Evolutionary conservation across 1,140 invertebrate species (phyloP).

Genomic region (Neotoxoptera formosana): DNA sequence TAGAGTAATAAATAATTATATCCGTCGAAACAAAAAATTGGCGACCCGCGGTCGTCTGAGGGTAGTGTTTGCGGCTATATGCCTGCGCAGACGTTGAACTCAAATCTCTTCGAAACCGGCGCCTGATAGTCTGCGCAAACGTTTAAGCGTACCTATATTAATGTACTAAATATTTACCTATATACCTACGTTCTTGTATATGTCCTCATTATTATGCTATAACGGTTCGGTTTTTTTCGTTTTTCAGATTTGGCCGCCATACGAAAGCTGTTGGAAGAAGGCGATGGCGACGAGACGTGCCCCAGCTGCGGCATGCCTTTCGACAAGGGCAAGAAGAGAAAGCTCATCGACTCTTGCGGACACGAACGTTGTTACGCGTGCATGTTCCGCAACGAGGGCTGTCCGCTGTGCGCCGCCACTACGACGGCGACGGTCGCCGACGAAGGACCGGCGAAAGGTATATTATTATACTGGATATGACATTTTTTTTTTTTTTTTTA

Average conservation of each 20-base stretch:
- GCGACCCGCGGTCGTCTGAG: too few relatives aligned
- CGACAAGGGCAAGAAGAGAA: slow-evolving; percentile 93
- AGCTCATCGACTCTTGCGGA: slow-evolving; percentile 91
- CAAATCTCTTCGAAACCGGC: background rate
- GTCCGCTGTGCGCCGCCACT: slow-evolving; percentile 77
- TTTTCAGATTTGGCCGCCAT: slow-evolving; percentile 78
- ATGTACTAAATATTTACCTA: too few relatives aligned
- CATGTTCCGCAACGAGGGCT: slow-evolving; percentile 88
- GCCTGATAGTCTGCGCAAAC: background rate
- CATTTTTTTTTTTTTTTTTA: too few relatives aligned
- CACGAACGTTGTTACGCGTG: slow-evolving; percentile 94
- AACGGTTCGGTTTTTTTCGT: background rate
- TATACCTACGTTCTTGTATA: too few relatives aligned
- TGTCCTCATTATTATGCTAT: too few relatives aligned
- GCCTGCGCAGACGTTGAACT: background rate
- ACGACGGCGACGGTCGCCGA: background rate
- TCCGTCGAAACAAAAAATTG: background rate
- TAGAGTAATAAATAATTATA: background rate
- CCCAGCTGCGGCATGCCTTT: slow-evolving; percentile 90
- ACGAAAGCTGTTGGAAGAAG: slow-evolving; percentile 70
- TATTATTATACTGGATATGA: too few relatives aligned
- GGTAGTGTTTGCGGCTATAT: background rate
- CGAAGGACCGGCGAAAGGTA: background rate
- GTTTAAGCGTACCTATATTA: background rate
- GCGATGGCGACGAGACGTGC: slow-evolving; percentile 69